A percentile compares a stretch with the other conserved stretches of the same genome.
phyloP scores from a whole-genome alignment of 2,797 vertebrate genomes.

The Merluccius polli region DNA sequence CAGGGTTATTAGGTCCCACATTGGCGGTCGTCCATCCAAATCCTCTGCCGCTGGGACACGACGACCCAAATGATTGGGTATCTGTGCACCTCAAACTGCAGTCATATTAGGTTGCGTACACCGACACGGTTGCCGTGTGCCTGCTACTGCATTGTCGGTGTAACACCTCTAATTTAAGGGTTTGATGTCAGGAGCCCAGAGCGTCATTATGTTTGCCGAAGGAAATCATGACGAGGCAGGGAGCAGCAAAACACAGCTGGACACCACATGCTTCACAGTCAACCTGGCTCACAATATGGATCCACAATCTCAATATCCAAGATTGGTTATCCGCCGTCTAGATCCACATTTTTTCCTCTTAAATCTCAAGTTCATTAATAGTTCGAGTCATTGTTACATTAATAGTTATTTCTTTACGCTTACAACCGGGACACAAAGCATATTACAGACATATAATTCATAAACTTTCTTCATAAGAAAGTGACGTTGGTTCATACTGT shows the following conservation, averaged over 20 bases:
- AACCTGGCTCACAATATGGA: neutral
- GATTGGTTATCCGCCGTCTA: too few species aligned
- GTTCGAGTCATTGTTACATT: neutral
- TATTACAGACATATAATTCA: neutral
- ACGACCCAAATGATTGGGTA: neutral
- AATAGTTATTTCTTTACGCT: neutral
- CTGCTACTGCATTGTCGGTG: neutral
- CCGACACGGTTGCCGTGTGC: neutral
- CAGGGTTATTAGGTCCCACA: neutral
- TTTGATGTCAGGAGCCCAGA: neutral
- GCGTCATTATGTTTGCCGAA: neutral
- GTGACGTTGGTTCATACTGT: neutral
- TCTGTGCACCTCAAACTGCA: neutral
- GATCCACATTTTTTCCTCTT: neutral
- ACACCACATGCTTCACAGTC: neutral
- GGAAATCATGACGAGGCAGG: neutral
- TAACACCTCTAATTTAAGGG: neutral
- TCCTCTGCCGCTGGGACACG: neutral
- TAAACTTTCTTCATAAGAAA: neutral
- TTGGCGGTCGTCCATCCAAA: neutral
- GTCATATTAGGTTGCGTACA: neutral
- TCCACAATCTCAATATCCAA: neutral
- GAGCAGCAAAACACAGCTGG: neutral
- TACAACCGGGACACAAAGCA: neutral
- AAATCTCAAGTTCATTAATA: too few species aligned